Percentiles rank a stretch among this genome's conserved stretches.
Evolutionary conservation across 2,113 vertebrate genomes (phyloP).

Genomic region (Grammomys dolichurus): DNA sequence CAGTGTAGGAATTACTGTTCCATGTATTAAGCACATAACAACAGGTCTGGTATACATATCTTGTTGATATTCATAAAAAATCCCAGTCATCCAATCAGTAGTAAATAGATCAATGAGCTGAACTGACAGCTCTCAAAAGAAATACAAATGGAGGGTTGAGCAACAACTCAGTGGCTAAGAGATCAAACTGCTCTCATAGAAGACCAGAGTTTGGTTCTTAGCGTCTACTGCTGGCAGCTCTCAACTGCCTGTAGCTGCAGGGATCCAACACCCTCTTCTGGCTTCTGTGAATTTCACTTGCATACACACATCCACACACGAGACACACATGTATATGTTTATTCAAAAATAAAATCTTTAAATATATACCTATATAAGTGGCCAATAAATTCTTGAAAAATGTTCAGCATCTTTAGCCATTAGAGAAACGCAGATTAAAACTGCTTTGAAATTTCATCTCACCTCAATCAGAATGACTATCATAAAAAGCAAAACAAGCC

Average conservation of each 20-base stretch:
- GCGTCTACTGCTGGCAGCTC: neutral
- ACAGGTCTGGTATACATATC: neutral
- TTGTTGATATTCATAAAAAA: conserved; percentile 13
- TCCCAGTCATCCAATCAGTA: neutral
- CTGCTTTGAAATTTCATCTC: neutral
- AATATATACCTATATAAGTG: neutral
- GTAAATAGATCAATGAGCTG: neutral
- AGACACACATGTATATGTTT: neutral
- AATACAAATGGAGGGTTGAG: neutral
- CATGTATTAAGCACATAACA: neutral
- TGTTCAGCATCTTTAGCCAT: neutral
- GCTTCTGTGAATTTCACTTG: neutral
- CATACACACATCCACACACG: neutral
- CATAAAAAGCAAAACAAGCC: neutral
- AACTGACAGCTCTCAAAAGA: neutral
- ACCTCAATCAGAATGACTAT: neutral
- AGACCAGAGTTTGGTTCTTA: neutral
- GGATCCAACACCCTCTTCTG: neutral
- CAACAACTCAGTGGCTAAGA: neutral
- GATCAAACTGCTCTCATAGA: neutral
- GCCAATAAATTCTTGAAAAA: neutral
- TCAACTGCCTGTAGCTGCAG: neutral
- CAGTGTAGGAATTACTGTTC: neutral
- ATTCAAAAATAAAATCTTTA: neutral
- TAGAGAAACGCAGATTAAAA: neutral